phyloP scores from a whole-genome alignment of 2,888 invertebrate genomes.

The Eupithecia subumbrata region DNA sequence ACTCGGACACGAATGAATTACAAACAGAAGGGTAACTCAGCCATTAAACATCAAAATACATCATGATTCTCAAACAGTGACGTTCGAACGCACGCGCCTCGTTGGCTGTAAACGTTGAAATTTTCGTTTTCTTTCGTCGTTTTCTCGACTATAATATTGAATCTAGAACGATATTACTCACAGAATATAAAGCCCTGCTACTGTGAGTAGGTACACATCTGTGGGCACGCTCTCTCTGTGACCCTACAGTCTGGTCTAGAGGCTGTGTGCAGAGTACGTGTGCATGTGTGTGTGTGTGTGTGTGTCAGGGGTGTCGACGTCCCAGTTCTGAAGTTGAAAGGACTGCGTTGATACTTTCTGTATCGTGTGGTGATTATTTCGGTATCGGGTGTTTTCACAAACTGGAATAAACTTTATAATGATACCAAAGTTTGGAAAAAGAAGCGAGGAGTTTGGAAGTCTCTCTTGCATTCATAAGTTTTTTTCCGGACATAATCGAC shows the following conservation, averaged over 20 bases:
- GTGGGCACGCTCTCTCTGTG: slow-evolving; percentile 10
- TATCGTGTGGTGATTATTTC: slow-evolving; percentile 41
- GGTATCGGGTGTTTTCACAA: slow-evolving; percentile 25
- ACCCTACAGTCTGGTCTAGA: slow-evolving; percentile 11
- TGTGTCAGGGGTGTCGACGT: slow-evolving; percentile 55
- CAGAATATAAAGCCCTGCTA: neutral
- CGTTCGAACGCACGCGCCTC: neutral
- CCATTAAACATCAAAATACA: neutral
- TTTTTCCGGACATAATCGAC: neutral
- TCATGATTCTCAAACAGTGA: neutral
- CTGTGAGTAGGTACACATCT: slow-evolving; percentile 12
- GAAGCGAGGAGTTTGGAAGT: neutral
- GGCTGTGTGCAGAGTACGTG: slow-evolving; percentile 24
- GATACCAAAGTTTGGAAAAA: slow-evolving; percentile 2
- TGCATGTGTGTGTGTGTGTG: slow-evolving; percentile 28
- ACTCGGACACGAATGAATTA: slow-evolving; percentile 45
- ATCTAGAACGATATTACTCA: neutral
- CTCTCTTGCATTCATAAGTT: slow-evolving; percentile 1
- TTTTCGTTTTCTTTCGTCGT: neutral
- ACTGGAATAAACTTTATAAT: slow-evolving; percentile 24
- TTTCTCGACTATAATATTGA: neutral
- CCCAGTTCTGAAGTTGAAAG: slow-evolving; percentile 49
- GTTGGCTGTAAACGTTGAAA: neutral
- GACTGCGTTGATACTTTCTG: slow-evolving; percentile 40
- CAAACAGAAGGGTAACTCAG: neutral